Evolutionary conservation across 2,888 invertebrate species (phyloP).

Genomic region (Oegoconia quadripuncta): DNA sequence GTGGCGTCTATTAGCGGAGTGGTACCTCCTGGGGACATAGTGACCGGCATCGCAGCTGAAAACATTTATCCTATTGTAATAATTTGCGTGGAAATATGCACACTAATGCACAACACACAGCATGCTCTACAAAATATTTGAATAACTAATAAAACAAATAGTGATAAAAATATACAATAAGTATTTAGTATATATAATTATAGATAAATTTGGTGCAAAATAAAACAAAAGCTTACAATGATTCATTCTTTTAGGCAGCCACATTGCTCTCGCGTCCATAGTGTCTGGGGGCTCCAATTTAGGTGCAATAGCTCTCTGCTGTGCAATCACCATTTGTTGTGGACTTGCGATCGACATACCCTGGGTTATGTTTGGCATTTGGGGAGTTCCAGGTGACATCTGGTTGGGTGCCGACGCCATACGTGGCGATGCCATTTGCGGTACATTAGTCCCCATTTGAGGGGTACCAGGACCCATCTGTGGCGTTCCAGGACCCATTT

Average conservation of each 20-base stretch:
- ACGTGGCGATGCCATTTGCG: constrained; percentile 65
- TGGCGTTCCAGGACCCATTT: constrained; percentile 38
- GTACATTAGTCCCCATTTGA: constrained; percentile 49
- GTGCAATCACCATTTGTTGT: constrained; percentile 61
- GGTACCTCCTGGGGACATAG: constrained; percentile 66
- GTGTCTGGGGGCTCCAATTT: constrained; percentile 81
- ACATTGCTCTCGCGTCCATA: constrained; percentile 79
- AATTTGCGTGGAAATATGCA: background rate
- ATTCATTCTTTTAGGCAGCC: constrained; percentile 83
- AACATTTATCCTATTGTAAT: constrained; percentile 11
- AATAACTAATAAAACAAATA: constrained; percentile 3
- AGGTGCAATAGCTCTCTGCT: constrained; percentile 71
- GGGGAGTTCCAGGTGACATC: constrained; percentile 69
- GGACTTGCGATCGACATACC: constrained; percentile 62
- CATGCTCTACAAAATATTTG: no score
- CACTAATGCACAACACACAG: background rate
- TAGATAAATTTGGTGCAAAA: constrained; percentile 35
- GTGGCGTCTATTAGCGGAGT: constrained; percentile 67
- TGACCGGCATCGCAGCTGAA: constrained; percentile 70
- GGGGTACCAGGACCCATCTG: constrained; percentile 41
- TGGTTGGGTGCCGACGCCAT: constrained; percentile 65
- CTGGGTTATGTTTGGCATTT: constrained; percentile 62
- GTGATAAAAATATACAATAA: constrained; percentile 16
- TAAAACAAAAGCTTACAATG: constrained; percentile 80
- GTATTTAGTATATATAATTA: no score